These are phyloP conservation scores for Hoplostethus mediterraneus DNA, from an alignment of 2,797 vertebrate genomes.

Conservation along the genomic window DNA sequence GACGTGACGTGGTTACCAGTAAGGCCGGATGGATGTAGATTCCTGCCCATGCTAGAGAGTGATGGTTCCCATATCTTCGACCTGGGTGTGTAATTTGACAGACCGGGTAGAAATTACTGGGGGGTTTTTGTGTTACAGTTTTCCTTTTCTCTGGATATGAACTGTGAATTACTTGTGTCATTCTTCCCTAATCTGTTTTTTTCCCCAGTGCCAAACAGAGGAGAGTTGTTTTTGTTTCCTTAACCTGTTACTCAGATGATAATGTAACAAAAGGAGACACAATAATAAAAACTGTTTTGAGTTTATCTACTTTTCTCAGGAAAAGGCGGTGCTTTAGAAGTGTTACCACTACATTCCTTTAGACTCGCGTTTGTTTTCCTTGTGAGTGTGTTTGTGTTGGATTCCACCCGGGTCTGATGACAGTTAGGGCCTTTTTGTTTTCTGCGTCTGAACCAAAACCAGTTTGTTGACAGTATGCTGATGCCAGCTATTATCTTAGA, in stretches of 20 bases:
- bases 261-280: not conserved
- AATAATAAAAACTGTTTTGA: not conserved
- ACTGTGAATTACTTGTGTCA: not conserved
- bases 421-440: not conserved
- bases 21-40: not conserved
- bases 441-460: not conserved
- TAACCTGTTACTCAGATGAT: not conserved
- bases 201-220: not conserved
- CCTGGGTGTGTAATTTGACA: not conserved
- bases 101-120: not conserved
- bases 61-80: not conserved
- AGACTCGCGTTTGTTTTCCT: not conserved
- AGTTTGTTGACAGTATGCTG: not conserved
- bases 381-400: slow-evolving; percentile 9
- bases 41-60: not conserved
- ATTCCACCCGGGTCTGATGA: not conserved
- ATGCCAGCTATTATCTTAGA: not conserved
- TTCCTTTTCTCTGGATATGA: not conserved
- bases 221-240: not conserved
- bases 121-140: not conserved
- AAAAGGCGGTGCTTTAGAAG: not conserved
- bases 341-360: not conserved
- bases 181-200: not conserved
- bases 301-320: not conserved
- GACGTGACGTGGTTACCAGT: not conserved